phyloP scores from a whole-genome alignment of 2,888 invertebrate species.

The Siphlonurus alternatus region DNA sequence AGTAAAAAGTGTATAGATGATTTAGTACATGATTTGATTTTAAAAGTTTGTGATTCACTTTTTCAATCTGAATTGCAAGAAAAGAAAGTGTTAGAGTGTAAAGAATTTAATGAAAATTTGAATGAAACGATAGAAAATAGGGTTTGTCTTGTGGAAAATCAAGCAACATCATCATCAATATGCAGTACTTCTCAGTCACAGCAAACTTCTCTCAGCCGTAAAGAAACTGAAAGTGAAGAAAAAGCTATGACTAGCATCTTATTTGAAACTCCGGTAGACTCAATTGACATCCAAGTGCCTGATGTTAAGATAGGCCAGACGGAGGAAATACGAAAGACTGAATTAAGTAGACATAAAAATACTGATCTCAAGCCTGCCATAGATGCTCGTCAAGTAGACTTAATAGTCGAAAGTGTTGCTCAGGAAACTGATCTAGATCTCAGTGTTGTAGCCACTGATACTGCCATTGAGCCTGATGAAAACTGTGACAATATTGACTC shows the following conservation, averaged over 20 bases:
- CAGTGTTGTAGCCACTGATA: not conserved
- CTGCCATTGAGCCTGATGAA: not conserved
- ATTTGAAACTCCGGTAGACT: too few species aligned
- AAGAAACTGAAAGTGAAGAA: too few species aligned
- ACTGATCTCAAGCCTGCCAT: not conserved
- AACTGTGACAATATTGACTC: not conserved
- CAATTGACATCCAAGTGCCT: not conserved
- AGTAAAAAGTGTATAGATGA: not conserved
- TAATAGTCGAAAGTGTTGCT: not conserved
- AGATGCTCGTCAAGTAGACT: not conserved
- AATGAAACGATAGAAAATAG: too few species aligned
- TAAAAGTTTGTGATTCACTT: not conserved
- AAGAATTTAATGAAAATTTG: not conserved
- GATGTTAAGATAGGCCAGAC: not conserved
- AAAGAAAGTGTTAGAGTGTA: not conserved
- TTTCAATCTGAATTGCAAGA: not conserved
- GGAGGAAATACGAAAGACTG: not conserved
- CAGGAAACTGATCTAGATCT: not conserved
- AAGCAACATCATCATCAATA: too few species aligned
- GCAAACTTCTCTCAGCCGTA: too few species aligned
- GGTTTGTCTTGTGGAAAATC: too few species aligned
- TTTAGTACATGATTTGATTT: not conserved
- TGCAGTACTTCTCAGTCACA: too few species aligned
- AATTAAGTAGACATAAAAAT: not conserved
- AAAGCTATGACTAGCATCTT: too few species aligned